Base-by-base conservation (phyloP, 1,140 invertebrate species). In the Cylas formicarius region DNA sequence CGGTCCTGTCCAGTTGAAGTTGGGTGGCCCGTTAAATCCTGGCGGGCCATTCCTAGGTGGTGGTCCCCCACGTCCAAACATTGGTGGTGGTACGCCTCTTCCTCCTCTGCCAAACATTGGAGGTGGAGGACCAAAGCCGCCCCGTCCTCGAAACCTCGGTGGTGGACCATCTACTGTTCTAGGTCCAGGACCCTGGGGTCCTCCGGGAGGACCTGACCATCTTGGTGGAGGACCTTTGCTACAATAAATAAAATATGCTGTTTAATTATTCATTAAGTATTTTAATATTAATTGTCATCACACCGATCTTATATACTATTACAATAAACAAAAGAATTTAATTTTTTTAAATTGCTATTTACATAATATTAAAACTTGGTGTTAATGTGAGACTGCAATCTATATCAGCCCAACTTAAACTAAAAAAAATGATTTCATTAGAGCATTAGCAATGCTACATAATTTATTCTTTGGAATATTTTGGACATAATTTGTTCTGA, bases 111-210 rank as follows among this genome's bases (percentile, higher is more conserved):
- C n/a, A 38, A 72, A 67, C 33, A 71, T 69, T 68, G 78, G 78
- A 11, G 71, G 72, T 0, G 78, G 78, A 2, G 78, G 78, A 8
- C 77, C 78, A 61, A 77, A 80, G 16, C 80, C 80, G n/a, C 80
- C 80, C 53, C 80, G 67, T 17, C 78, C 78, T 39, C 80, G 63
- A 57, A 80, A 81, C 32, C 79, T 69, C 49, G 76, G 74, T 48
- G 70, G 67, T 0, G 68, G 63, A 38, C 71, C 55, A 19, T 58
- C 51, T 22, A n/a, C n/a, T n/a, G n/a, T n/a, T n/a, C 38, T 41
- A 10, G 43, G 36, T 14, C 45, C 35, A 35, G 55, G 52, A 4
- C 72, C 68, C 16, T 68, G 47, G 8, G 54, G 50, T 56, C 61
- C 53, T 52, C 29, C 14, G 13, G 11, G 31, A 36, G 32, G 9